A percentile compares a stretch with the other conserved stretches of the same genome.
These are phyloP conservation scores for Eidolon helvum DNA, from an alignment of 2,113 vertebrate species.

Conservation along the genomic window DNA sequence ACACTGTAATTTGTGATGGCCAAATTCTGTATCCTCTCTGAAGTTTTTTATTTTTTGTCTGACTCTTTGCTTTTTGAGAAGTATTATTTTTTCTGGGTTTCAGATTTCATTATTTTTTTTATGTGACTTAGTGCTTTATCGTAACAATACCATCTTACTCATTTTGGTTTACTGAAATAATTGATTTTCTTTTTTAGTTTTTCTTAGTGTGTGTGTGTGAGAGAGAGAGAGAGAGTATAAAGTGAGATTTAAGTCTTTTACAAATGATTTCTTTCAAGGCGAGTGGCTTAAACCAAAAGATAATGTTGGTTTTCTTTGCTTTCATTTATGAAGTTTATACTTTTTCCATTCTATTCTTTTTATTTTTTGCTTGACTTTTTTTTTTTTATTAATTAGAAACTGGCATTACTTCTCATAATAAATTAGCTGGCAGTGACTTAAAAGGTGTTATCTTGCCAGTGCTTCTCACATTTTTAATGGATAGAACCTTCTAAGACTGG, in stretches of 20 bases:
- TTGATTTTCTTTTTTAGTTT: not conserved
- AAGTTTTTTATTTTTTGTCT: not conserved
- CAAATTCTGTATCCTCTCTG: not conserved
- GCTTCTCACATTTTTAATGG: not conserved
- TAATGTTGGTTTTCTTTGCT: not conserved
- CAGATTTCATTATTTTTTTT: not conserved
- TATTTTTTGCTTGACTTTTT: not conserved
- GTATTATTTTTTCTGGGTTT: not conserved
- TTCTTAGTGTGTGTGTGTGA: not conserved
- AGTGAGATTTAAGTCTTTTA: not conserved
- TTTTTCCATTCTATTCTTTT: not conserved
- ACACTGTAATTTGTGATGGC: not conserved
- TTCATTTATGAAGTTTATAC: not conserved
- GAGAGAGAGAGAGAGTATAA: not conserved
- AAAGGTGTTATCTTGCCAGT: not conserved
- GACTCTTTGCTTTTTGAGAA: not conserved
- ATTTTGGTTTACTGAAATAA: conserved; percentile 39
- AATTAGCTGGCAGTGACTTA: not conserved
- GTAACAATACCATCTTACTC: not conserved
- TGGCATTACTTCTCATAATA: not conserved
- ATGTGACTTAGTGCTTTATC: not conserved
- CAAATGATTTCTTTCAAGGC: not conserved
- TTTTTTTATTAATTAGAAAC: not conserved
- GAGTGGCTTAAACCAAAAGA: not conserved
- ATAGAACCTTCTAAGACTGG: not conserved